Evolutionary conservation across 2,113 vertebrate species (phyloP), one percentile per base, ranked within the genome.

Genomic region (Zosterops borbonicus): DNA sequence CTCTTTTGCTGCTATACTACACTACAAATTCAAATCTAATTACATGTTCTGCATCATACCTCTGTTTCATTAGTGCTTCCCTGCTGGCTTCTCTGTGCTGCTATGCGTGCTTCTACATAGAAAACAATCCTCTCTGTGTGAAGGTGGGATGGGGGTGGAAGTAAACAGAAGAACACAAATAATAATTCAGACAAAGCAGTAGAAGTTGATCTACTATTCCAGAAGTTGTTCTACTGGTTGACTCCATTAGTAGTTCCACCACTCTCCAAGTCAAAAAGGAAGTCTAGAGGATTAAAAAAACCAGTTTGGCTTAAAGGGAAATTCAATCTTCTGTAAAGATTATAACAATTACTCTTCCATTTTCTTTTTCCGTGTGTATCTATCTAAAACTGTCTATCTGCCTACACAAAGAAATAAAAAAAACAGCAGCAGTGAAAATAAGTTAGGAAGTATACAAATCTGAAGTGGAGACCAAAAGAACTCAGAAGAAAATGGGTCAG

Each of bases 21-120:
- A 91, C 69, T 89, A 91, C 87, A 95, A 92, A 94, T 91, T 92
- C 87, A 79, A 58, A 62, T 79, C 25, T 96, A 95, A 96, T 95
- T 87, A 89, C 64, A 95, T 25, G 89, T 92, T 85, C 35, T 17
- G 53, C 73, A 79, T 71, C 84, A 87, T 91, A 60, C 62, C n/a
- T 92, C 62, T 35, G 31, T 79, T 92, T 95, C 87, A 95, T 97
- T 94, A 89, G 77, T 79, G 64, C 60, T 84, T 84, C 73, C 59
- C 50, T 83, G 59, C 13, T 70, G 71, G 39, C 55, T 90, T 90
- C 35, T 94, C 12, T 1, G 1, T 92, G 76, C 25, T 92, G 42
- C 68, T 55, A 25, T 47, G 13, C 7, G 11, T 75, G 41, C 70
- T 92, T 75, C 64, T 87, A 68, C 22, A 52, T 44, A 47, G 91